These are phyloP conservation scores for Cryptocephalus primarius DNA, from an alignment of 2,888 invertebrate species.

Conservation along the genomic window DNA sequence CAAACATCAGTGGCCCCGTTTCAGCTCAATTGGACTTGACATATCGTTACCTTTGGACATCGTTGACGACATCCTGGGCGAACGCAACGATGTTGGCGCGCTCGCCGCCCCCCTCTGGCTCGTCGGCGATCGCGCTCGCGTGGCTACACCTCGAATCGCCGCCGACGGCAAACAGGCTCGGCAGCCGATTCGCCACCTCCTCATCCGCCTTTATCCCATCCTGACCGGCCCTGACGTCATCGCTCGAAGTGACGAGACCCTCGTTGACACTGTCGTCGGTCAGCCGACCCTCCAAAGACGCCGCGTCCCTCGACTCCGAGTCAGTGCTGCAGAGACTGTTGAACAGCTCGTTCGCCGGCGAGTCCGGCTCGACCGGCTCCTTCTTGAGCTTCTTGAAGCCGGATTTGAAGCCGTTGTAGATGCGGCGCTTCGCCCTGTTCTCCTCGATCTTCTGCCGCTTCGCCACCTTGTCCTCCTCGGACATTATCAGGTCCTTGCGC, in stretches of 20 bases:
- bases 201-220: neutral
- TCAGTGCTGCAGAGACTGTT: slow-evolving; percentile 14
- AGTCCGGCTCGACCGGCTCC: slow-evolving; percentile 29
- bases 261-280: slow-evolving; percentile 3
- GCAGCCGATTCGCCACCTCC: neutral
- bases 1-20: no score
- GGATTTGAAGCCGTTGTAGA: slow-evolving; percentile 32
- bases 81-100: no score
- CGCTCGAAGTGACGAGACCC: slow-evolving; percentile 24
- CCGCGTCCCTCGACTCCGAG: slow-evolving; percentile 20
- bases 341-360: slow-evolving; percentile 15
- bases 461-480: slow-evolving; percentile 82
- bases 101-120: no score
- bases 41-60: slow-evolving; percentile 49
- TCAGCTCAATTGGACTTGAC: no score
- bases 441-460: slow-evolving; percentile 82
- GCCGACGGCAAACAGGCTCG: no score
- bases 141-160: no score
- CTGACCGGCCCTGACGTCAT: slow-evolving; percentile 9
- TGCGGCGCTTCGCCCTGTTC: slow-evolving; percentile 61
- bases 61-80: slow-evolving; percentile 48
- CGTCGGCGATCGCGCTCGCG: no score
- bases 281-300: slow-evolving; percentile 7
- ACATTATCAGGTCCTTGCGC: slow-evolving; percentile 97
- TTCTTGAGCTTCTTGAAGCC: slow-evolving; percentile 46